Evolutionary conservation across 2,113 vertebrate genomes (phyloP), one percentile per base, ranked within the genome.

Genomic region (Phaethon lepturus): DNA sequence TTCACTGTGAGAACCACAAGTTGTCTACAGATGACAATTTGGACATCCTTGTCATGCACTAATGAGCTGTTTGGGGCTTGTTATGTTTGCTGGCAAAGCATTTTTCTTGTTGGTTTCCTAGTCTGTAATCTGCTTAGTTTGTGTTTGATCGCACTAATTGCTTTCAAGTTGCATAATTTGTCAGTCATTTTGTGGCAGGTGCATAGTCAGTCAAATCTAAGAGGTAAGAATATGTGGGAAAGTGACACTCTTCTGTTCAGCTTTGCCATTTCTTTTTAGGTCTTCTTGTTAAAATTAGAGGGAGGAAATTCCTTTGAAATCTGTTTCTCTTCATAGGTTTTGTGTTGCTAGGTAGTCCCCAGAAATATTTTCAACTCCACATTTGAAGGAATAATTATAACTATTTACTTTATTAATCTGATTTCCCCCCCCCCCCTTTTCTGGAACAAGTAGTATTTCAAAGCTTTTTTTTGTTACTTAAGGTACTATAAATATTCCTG

Each of bases 351-450:
- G 24, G 22, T 38, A 16, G 26, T 81, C 53, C 24, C 23, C 17
- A 71, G 52, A 52, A 44, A 10, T 25, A 44, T 52, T 81, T 82
- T 72, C 8, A 86, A 11, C 15, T 80, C 56, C 11, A 10, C 6
- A 2, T 71, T 72, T 74, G 44, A 74, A 81, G 44, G 38, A 80
- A 22, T 40, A 52, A 44, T 82, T 82, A 17, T 68, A 20, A 55
- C 5, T 50, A 7, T 68, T 71, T 92, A n/a, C 33, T 91, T 84
- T 56, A n/a, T 84, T 63, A 55, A 77, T 26, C 4, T 8, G 17
- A 10, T 58, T 40, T 16, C 6, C 10, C 6, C 5, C 3, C 4
- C 3, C 4, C 7, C 5, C 5, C 3, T 5, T 5, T 63, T 68
- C 71, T 84, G 15, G 1, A 84, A 53, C 31, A 24, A 58, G 3